phyloP scores from a whole-genome alignment of 2,797 vertebrate genomes.

The Spondyliosoma cantharus region DNA sequence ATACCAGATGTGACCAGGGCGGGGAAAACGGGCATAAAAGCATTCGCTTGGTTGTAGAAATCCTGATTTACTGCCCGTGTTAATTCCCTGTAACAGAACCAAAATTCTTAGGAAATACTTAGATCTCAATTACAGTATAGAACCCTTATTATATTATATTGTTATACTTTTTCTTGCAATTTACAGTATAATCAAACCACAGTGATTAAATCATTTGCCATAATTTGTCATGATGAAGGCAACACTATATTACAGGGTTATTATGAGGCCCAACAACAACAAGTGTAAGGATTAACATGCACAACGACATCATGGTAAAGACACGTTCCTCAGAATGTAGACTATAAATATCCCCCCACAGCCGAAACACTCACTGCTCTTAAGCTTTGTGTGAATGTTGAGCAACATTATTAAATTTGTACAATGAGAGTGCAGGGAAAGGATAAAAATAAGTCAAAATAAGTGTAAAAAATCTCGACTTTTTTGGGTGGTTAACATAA shows the following conservation, averaged over 20 bases:
- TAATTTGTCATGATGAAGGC: neutral
- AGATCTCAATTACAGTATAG: neutral
- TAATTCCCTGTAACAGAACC: neutral
- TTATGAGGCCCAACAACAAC: neutral
- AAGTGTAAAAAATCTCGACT: neutral
- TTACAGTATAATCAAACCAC: neutral
- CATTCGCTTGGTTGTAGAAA: too few species aligned
- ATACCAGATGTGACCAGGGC: too few species aligned
- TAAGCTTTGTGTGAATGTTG: neutral
- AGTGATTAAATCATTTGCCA: neutral
- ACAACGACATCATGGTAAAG: neutral
- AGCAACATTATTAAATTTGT: constrained; percentile 9
- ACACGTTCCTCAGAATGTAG: neutral
- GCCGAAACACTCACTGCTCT: neutral
- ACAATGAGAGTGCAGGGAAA: constrained; percentile 3
- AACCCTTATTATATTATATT: neutral
- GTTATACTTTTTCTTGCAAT: neutral
- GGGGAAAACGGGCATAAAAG: too few species aligned
- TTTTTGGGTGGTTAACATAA: constrained; percentile 48
- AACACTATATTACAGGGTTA: neutral
- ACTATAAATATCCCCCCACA: constrained; percentile 13
- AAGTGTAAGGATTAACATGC: neutral
- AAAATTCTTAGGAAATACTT: neutral
- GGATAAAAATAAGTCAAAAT: constrained; percentile 9
- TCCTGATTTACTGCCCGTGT: too few species aligned